Conservation (phyloP, 2,888 invertebrate genomes). For the Orthosia incerta region DNA sequence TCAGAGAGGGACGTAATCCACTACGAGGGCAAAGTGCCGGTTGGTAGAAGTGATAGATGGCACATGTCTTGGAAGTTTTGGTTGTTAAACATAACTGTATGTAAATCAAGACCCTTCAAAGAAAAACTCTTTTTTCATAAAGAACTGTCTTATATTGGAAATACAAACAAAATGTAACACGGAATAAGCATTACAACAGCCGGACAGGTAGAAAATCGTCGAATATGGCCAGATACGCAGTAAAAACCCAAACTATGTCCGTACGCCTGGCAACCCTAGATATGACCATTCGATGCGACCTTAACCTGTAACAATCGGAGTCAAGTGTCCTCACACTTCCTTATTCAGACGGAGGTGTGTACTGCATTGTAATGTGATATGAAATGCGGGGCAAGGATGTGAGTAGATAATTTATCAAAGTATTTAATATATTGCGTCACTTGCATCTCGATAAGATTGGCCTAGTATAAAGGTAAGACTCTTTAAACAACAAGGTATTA, state of each 20-base stretch:
- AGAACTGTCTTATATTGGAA: no score
- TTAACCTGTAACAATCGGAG: conserved; percentile 76
- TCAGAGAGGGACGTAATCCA: no score
- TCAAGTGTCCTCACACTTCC: conserved; percentile 74
- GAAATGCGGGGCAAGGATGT: conserved; percentile 75
- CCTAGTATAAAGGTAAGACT: no score
- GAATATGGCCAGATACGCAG: no score
- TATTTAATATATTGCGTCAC: conserved; percentile 28
- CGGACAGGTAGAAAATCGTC: background rate
- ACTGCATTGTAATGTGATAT: conserved; percentile 74
- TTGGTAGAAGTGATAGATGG: no score
- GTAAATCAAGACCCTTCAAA: no score
- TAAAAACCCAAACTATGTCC: background rate
- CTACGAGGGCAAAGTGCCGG: no score
- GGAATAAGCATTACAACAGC: background rate
- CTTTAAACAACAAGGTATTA: no score
- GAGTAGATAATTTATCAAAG: conserved; percentile 41
- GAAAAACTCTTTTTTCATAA: no score
- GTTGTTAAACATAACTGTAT: no score
- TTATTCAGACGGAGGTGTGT: conserved; percentile 71
- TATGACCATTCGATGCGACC: conserved; percentile 67
- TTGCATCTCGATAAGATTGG: background rate
- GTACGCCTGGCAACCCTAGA: conserved; percentile 3
- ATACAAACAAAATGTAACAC: no score
- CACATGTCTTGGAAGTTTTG: no score